Conservation (phyloP, 2,888 invertebrate species). For the Onthophagus sagittarius region DNA sequence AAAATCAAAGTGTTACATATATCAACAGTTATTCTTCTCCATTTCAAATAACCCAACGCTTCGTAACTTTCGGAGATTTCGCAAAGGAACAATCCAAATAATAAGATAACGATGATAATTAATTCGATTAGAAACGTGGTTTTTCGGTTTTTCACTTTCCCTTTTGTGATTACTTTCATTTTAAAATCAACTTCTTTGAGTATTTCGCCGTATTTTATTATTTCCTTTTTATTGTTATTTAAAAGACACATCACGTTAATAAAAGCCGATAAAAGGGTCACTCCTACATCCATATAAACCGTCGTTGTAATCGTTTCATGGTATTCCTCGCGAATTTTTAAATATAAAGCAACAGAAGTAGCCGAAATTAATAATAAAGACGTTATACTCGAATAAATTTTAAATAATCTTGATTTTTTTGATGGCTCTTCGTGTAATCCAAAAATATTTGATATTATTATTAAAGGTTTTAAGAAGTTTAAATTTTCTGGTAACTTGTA, state of each 20-base stretch:
- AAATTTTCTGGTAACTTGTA: neutral
- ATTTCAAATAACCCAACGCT: neutral
- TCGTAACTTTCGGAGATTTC: slow-evolving; percentile 1
- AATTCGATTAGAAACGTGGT: slow-evolving; percentile 8
- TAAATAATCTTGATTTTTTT: slow-evolving; percentile 6
- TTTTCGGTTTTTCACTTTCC: neutral
- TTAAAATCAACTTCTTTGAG: neutral
- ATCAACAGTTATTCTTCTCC: neutral
- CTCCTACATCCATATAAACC: slow-evolving; percentile 4
- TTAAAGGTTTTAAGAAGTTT: slow-evolving; percentile 4
- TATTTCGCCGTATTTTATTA: neutral
- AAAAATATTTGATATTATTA: slow-evolving; percentile 11
- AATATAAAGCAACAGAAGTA: neutral
- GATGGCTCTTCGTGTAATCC: slow-evolving; percentile 13
- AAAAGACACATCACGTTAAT: slow-evolving; percentile 8
- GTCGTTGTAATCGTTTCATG: neutral
- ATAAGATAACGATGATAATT: neutral
- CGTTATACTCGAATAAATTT: neutral
- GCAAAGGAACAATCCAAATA: neutral
- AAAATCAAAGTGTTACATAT: slow-evolving; percentile 1
- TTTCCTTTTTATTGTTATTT: neutral
- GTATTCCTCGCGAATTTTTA: neutral
- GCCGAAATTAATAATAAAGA: neutral
- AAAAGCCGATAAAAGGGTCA: neutral
- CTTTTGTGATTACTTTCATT: neutral